These are phyloP conservation scores for Psammodynastes pulverulentus DNA, from an alignment of 2,113 vertebrate genomes.

Conservation along the genomic window DNA sequence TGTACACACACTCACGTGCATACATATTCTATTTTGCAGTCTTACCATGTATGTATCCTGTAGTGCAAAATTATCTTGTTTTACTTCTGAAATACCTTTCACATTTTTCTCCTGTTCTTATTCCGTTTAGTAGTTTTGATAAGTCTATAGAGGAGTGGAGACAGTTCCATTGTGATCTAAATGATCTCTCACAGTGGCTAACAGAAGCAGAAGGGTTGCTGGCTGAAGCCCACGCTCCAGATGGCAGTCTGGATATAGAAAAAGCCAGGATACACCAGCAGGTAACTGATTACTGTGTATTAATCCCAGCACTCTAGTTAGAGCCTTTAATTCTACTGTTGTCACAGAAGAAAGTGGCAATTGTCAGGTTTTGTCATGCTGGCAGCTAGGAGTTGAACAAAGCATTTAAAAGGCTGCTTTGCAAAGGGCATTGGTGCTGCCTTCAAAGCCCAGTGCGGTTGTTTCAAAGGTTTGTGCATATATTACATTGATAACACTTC, in stretches of 20 bases:
- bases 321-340: background rate
- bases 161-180: slow-evolving; percentile 88
- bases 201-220: slow-evolving; percentile 78
- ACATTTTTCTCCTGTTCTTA: background rate
- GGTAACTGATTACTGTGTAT: slow-evolving; percentile 66
- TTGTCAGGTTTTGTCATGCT: background rate
- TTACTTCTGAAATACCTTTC: background rate
- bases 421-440: background rate
- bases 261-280: slow-evolving; percentile 75
- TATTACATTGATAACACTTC: background rate
- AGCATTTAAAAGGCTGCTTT: background rate
- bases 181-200: slow-evolving; percentile 86
- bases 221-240: slow-evolving; percentile 64
- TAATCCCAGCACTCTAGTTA: background rate
- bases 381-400: background rate
- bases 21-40: background rate
- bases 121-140: slow-evolving; percentile 78
- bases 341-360: background rate
- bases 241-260: slow-evolving; percentile 77
- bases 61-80: background rate
- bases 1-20: background rate
- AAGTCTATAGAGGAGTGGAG: slow-evolving; percentile 83
- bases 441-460: background rate
- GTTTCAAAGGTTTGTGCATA: background rate
- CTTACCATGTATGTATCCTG: background rate